A percentile compares a stretch with the other conserved stretches of the same genome.
phyloP scores from a whole-genome alignment of 2,113 vertebrate genomes.

The Pyrgilauda ruficollis region DNA sequence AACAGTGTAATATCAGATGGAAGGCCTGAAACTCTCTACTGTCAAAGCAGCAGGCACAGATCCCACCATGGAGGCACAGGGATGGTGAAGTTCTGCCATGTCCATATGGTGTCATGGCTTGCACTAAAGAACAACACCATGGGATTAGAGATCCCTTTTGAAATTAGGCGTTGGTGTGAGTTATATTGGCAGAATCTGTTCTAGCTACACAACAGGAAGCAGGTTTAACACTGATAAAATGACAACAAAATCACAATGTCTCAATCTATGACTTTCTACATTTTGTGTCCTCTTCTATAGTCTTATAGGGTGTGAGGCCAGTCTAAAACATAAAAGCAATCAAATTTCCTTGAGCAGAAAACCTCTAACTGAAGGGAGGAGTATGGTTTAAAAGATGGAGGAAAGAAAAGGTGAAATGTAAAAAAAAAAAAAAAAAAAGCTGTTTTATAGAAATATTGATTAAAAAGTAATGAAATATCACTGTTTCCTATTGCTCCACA shows the following conservation, averaged over 20 bases:
- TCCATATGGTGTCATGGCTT: not conserved
- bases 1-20: not conserved
- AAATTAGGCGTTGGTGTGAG: not conserved
- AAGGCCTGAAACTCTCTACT: not conserved
- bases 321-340: not conserved
- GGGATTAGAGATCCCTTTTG: not conserved
- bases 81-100: accelerated
- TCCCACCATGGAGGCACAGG: not conserved
- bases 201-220: not conserved
- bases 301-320: not conserved
- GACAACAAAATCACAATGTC: not conserved
- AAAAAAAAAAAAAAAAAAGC: not conserved
- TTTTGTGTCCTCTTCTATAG: not conserved
- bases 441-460: not conserved
- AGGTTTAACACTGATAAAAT: not conserved
- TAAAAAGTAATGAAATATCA: not conserved
- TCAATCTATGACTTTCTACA: not conserved
- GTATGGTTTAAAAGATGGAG: not conserved
- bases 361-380: not conserved
- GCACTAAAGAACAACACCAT: not conserved
- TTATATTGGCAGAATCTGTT: not conserved
- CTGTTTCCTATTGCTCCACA: not conserved
- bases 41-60: not conserved
- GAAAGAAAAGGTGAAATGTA: not conserved
- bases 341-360: not conserved